A percentile compares a stretch with the other conserved stretches of the same genome.
phyloP scores from a whole-genome alignment of 2,888 invertebrate species.

The Epinotia ramella region DNA sequence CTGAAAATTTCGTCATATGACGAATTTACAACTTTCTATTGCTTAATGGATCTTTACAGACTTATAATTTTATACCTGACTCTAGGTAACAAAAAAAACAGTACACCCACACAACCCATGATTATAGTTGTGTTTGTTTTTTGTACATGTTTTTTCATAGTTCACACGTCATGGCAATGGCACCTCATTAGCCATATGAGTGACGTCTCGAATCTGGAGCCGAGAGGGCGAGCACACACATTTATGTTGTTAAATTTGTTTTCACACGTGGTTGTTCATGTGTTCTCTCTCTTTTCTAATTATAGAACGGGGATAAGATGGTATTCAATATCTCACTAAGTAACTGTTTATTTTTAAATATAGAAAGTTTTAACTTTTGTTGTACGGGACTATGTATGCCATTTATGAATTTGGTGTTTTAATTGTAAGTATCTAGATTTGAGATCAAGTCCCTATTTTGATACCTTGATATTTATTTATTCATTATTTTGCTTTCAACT shows the following conservation, averaged over 20 bases:
- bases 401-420: not conserved
- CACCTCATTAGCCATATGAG: conserved; percentile 32
- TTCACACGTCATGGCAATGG: conserved; percentile 29
- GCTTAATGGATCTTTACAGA: too few species aligned
- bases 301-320: conserved; percentile 16
- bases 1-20: not conserved
- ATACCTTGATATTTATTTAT: not conserved
- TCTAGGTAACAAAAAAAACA: conserved; percentile 4
- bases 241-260: conserved; percentile 40
- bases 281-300: conserved; percentile 20
- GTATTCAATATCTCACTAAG: conserved; percentile 11
- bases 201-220: conserved; percentile 21
- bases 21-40: not conserved
- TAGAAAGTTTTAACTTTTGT: not conserved
- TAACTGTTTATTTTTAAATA: conserved; percentile 3
- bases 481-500: not conserved
- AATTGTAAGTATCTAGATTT: not conserved
- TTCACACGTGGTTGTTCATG: conserved; percentile 30
- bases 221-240: conserved; percentile 16
- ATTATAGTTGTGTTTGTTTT: conserved; percentile 30
- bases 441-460: not conserved
- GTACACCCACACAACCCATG: conserved; percentile 7
- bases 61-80: not conserved
- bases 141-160: conserved; percentile 28
- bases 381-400: not conserved